These are phyloP conservation scores for Magallana gigas DNA, from an alignment of 1,140 invertebrate genomes.

Conservation along the genomic window DNA sequence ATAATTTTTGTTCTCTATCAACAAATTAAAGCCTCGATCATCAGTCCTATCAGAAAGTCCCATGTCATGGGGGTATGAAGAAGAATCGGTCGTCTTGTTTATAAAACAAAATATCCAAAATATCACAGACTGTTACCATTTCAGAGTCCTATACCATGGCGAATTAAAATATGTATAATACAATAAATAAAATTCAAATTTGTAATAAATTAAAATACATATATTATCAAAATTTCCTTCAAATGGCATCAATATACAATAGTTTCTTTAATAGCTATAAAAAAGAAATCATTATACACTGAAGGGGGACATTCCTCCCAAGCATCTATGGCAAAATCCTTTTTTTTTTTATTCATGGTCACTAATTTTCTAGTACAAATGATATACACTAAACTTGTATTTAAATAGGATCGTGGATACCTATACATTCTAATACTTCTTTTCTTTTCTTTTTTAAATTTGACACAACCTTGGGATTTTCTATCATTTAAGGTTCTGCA, in stretches of 20 bases:
- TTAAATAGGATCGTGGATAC: too few relatives aligned
- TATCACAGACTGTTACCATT: slow-evolving; percentile 7
- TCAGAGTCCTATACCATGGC: neutral
- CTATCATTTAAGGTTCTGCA: neutral
- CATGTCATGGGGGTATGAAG: neutral
- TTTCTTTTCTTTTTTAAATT: too few relatives aligned
- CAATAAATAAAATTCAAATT: slow-evolving; percentile 23
- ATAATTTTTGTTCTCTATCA: neutral
- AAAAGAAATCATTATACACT: too few relatives aligned
- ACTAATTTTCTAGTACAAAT: too few relatives aligned
- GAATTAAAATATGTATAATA: slow-evolving; percentile 6
- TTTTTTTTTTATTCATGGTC: too few relatives aligned
- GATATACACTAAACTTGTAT: too few relatives aligned
- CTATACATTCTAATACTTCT: too few relatives aligned
- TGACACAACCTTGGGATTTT: too few relatives aligned
- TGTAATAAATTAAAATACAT: slow-evolving; percentile 29
- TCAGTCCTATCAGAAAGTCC: neutral
- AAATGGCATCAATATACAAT: neutral
- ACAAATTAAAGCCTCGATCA: neutral
- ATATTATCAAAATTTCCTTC: slow-evolving; percentile 16
- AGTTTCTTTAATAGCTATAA: too few relatives aligned
- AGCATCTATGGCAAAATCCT: too few relatives aligned
- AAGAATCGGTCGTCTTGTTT: neutral
- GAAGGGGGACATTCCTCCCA: too few relatives aligned
- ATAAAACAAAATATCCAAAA: slow-evolving; percentile 4